Conservation (phyloP, 2,888 invertebrate species). For the Luperina testacea region DNA sequence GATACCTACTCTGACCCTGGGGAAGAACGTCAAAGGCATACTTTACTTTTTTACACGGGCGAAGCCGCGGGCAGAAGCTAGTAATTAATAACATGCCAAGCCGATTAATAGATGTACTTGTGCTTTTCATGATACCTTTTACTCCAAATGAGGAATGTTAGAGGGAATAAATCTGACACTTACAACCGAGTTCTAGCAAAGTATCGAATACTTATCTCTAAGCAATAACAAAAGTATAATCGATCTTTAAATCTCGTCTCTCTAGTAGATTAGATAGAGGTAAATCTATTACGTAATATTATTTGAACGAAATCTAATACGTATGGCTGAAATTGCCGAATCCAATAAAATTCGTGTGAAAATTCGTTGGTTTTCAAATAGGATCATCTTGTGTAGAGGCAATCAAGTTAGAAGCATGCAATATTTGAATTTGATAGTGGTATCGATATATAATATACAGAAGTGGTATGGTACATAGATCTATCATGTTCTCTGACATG, state of each 20-base stretch:
- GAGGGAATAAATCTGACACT: not conserved
- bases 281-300: conserved; percentile 39
- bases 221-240: conserved; percentile 28
- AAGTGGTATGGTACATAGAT: conserved; percentile 21
- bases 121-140: conserved; percentile 2
- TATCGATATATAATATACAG: conserved; percentile 8
- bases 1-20: not conserved
- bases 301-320: conserved; percentile 58
- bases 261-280: conserved; percentile 36
- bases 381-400: conserved; percentile 37
- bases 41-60: not conserved
- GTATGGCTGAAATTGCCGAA: conserved; percentile 42
- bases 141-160: not conserved
- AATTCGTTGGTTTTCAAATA: conserved; percentile 56
- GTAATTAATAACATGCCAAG: not conserved
- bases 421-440: conserved; percentile 21
- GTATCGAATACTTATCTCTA: not conserved
- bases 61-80: not conserved
- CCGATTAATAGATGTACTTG: not conserved
- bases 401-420: conserved; percentile 38
- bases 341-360: conserved; percentile 59
- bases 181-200: not conserved
- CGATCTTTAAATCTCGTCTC: conserved; percentile 29
- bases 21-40: not conserved
- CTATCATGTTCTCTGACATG: conserved; percentile 30